phyloP scores from a whole-genome alignment of 1,140 invertebrate genomes.

The Metaphire vulgaris region DNA sequence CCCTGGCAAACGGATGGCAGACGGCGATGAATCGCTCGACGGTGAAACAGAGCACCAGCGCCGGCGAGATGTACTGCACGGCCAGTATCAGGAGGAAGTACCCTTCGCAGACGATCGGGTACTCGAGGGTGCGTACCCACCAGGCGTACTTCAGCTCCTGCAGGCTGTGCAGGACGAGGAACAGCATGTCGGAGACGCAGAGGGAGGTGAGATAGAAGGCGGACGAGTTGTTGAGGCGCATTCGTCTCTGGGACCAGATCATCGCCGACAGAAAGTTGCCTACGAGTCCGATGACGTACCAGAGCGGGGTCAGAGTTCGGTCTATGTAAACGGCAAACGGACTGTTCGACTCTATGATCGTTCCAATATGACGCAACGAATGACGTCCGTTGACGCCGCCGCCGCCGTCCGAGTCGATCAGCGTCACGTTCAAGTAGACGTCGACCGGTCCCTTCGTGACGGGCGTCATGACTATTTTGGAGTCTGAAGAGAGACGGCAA shows the following conservation, averaged over 20 bases:
- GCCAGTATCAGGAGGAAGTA: constrained; percentile 41
- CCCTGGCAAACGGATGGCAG: constrained; percentile 84
- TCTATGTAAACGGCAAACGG: constrained; percentile 15
- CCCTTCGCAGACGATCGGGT: constrained; percentile 39
- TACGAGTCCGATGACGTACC: constrained; percentile 38
- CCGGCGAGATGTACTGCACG: constrained; percentile 44
- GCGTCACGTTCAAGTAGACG: no score
- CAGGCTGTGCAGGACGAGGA: constrained; percentile 41
- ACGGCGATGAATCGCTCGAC: constrained; percentile 92
- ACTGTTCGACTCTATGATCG: no score
- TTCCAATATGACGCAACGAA: no score
- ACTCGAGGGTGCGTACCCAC: constrained; percentile 34
- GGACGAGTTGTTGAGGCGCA: constrained; percentile 42
- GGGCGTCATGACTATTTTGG: no score
- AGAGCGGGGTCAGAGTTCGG: neutral
- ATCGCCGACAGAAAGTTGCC: constrained; percentile 45
- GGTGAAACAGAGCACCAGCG: constrained; percentile 68
- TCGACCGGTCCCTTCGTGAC: no score
- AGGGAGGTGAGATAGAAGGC: constrained; percentile 47
- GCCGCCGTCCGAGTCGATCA: no score
- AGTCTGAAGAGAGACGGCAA: no score
- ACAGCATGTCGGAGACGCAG: constrained; percentile 42
- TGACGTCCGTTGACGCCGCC: no score
- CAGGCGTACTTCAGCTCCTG: constrained; percentile 38
- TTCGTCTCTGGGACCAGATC: constrained; percentile 45